Evolutionary conservation across 2,113 vertebrate genomes (phyloP).

Genomic region (Thymallus thymallus): DNA sequence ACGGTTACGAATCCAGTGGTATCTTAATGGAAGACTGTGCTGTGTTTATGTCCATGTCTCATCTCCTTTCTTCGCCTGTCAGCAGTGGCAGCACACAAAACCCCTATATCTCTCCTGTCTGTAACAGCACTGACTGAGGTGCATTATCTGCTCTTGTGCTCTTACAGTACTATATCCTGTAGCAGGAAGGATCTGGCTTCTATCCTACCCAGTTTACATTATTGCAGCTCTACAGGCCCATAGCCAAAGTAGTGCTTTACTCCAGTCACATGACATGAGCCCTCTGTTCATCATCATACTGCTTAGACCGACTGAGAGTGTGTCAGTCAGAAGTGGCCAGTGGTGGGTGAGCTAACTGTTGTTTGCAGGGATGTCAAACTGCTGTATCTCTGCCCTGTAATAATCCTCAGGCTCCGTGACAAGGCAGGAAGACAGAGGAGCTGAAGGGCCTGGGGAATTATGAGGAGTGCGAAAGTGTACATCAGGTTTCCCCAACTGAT

Average conservation of each 20-base stretch:
- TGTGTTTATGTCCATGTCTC: conserved; percentile 35
- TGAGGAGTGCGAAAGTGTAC: no score
- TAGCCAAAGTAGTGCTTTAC: conserved; percentile 8
- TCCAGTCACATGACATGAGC: conserved; percentile 42
- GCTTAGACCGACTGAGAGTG: conserved; percentile 22
- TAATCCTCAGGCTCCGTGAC: no score
- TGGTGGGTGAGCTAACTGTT: conserved; percentile 19
- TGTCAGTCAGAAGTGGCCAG: conserved; percentile 20
- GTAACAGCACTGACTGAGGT: background rate
- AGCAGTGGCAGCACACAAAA: conserved; percentile 9
- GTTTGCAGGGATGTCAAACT: no score
- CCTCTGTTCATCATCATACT: conserved; percentile 15
- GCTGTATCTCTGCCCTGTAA: no score
- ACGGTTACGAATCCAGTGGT: conserved; percentile 9
- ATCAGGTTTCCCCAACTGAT: no score
- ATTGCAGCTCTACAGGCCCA: conserved; percentile 23
- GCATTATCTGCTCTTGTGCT: conserved; percentile 1
- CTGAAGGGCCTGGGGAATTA: no score
- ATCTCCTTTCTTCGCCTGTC: conserved; percentile 21
- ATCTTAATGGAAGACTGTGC: conserved; percentile 15
- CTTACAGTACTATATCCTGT: background rate
- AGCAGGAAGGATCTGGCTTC: conserved; percentile 2
- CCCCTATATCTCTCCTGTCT: background rate
- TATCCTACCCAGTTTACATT: conserved; percentile 26
- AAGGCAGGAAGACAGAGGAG: no score